These are phyloP conservation scores for Pelodytes ibericus DNA, from an alignment of 2,797 vertebrate species.

Conservation along the genomic window DNA sequence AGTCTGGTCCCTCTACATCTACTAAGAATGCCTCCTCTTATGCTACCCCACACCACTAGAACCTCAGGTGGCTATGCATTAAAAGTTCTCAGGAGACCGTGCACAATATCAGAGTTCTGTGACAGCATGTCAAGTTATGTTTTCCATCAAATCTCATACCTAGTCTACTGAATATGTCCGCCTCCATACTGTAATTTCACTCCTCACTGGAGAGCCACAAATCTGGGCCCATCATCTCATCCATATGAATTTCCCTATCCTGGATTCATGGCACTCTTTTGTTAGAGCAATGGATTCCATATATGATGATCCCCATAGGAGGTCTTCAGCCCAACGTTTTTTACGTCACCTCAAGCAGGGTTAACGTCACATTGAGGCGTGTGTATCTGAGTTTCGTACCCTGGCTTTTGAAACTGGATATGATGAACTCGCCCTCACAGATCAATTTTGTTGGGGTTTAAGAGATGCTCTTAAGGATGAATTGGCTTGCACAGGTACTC, in stretches of 20 bases:
- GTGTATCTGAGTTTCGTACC: not conserved
- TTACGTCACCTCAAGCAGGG: not conserved
- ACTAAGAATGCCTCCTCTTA: too few relatives aligned
- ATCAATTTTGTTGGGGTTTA: not conserved
- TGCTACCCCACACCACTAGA: not conserved
- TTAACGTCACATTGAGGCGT: not conserved
- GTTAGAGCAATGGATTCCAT: not conserved
- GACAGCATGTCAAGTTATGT: not conserved
- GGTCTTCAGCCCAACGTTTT: not conserved
- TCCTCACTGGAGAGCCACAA: too few relatives aligned
- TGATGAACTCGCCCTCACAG: not conserved
- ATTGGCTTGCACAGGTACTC: not conserved
- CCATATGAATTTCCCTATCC: not conserved
- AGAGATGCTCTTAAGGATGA: not conserved
- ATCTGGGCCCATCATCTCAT: too few relatives aligned
- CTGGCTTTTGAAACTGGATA: not conserved
- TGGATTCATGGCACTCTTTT: not conserved
- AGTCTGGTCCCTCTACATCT: too few relatives aligned
- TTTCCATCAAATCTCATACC: not conserved
- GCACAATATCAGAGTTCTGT: not conserved
- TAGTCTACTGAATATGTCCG: not conserved
- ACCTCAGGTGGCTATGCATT: not conserved
- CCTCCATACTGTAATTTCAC: not conserved
- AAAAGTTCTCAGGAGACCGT: not conserved
- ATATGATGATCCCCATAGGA: not conserved